Base-by-base conservation (phyloP, 1,140 invertebrate species). In the Drosophila navojoa region DNA sequence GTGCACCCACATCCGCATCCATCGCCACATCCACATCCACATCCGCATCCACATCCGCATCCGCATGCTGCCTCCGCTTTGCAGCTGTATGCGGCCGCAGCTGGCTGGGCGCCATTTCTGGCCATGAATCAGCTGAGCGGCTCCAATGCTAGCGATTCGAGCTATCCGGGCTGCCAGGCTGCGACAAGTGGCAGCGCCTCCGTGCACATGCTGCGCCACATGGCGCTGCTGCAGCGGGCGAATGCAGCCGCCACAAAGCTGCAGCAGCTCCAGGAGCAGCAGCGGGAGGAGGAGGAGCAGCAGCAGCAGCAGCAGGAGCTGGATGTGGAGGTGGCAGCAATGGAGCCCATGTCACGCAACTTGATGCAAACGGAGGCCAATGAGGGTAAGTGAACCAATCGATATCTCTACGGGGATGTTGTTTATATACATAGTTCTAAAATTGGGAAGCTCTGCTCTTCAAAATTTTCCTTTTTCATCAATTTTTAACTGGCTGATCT, bases 181-280 rank as follows among this genome's bases (percentile, higher is more conserved):
- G 7, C 25, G 7, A 5, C 50, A 13, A 27, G 42, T 22, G 32
- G 7, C 5, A 29, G 54, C 45, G 47, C 79, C 69, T 71, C 76
- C 25, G 60, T 79, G 1, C 68, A 89, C 10, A 72, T 87, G 77
- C 53, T 89, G 67, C 79, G 79, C 27, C 85, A 84, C 58, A 76
- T 89, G 84, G 85, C 84, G n/a, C 29, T 89, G 10, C 57, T 89
- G 79, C 84, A 90, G 16, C 74, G 68, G 11, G 84, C 72, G n/a
- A 82, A 76, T 66, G 77, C 77, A 16, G 11, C 72, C 2, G 58
- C 59, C 2, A 25, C 16, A 2, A 35, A 68, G 40, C 70, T 45
- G 55, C 70, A 60, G 55, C 27, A 69, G 45, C 50, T 45, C 35
- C 44, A 55, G 47, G 58, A n/a, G 29, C 27, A 75, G 4, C 49